Evolutionary conservation across 1,140 invertebrate genomes (phyloP).

Genomic region (Caenorhabditis briggsae): DNA sequence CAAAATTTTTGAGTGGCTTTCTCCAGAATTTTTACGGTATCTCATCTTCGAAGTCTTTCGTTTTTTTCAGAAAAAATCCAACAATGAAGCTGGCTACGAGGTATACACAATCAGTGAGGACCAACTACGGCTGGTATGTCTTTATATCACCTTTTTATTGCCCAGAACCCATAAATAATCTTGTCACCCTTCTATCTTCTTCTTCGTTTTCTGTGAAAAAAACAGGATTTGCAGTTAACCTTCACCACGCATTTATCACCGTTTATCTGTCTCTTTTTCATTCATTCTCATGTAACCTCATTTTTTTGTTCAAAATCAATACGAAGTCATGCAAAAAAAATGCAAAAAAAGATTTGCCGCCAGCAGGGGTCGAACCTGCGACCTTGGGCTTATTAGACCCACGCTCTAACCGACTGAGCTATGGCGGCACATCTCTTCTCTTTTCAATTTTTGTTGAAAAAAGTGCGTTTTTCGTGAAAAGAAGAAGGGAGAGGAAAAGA

Average conservation of each 20-base stretch:
- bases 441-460: not conserved
- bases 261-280: not conserved
- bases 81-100: slow-evolving; percentile 38
- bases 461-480: not conserved
- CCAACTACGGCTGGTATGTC: slow-evolving; percentile 36
- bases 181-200: not conserved
- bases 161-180: not conserved
- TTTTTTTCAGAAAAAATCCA: slow-evolving; percentile 28
- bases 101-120: slow-evolving; percentile 47
- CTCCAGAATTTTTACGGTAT: too few species aligned
- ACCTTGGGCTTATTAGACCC: slow-evolving; percentile 78
- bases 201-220: not conserved
- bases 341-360: slow-evolving; percentile 67
- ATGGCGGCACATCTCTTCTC: slow-evolving; percentile 69
- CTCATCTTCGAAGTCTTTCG: too few species aligned
- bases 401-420: slow-evolving; percentile 78
- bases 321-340: not conserved
- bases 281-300: not conserved
- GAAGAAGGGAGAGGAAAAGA: not conserved
- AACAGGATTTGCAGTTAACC: slow-evolving; percentile 32
- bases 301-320: not conserved
- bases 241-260: slow-evolving; percentile 21
- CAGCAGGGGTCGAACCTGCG: slow-evolving; percentile 78
- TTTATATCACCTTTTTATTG: not conserved
- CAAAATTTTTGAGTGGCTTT: too few species aligned